Evolutionary conservation across 2,113 vertebrate genomes (phyloP), one percentile per base, ranked within the genome.

Genomic region (Equus przewalskii): DNA sequence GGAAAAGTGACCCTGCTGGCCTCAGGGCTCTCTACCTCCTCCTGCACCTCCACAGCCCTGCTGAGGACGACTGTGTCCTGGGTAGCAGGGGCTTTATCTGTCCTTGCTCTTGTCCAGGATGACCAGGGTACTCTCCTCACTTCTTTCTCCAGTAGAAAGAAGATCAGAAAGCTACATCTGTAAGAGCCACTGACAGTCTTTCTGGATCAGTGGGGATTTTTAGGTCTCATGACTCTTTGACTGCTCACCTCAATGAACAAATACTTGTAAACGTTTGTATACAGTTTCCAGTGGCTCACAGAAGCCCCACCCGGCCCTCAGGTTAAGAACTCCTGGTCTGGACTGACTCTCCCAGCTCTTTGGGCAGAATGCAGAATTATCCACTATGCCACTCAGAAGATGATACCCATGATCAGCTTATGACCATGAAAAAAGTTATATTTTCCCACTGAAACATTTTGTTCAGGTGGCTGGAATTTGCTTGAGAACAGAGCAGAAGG

Each of bases 401-500:
- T 33, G 46, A 72, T 36, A 26, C 3, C 44, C 30, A 11, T 30
- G 10, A 21, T 89, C 41, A 44, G 16, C 88, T 84, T 82, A 51
- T 78, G 69, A 33, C 30, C 28, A 19, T 33, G 89, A 93, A 67
- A 73, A 89, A 92, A 62, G 36, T 58, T n/a, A 19, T 73, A 14
- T 69, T 92, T 85, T 91, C 44, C 49, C 22, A 10, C 41, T 13
- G 30, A 91, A 95, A 36, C 72, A 62, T 54, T 85, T 72, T n/a
- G 28, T 33, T 83, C 67, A 36, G 24, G 24, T 96, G 70, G 44
- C 54, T 93, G 18, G 78, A 72, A 75, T 96, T 69, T 89, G 78
- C 89, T 28, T 92, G 80, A 62, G 75, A 82, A 62, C 14, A 91
- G 80, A 86, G 84, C 73, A 58, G 46, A 44, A 46, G n/a, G 15